phyloP scores from a whole-genome alignment of 1,140 invertebrate genomes.

The Chymomyza costata region DNA sequence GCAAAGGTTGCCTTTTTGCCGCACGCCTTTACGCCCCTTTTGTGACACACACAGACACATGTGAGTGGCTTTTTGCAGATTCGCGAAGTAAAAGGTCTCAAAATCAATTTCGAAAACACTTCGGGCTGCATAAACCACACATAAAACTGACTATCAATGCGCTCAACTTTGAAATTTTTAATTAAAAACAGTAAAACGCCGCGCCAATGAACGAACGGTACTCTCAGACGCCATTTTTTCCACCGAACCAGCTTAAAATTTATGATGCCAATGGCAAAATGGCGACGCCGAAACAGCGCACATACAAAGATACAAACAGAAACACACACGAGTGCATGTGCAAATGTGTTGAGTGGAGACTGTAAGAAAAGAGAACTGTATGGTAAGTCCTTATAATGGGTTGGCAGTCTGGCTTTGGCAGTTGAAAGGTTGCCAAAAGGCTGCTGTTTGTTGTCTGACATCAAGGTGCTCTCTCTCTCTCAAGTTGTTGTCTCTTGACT shows the following conservation, averaged over 20 bases:
- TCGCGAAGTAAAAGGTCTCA: constrained; percentile 24
- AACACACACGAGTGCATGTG: constrained; percentile 14
- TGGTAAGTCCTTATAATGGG: no score
- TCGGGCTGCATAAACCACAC: constrained; percentile 12
- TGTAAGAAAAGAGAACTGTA: no score
- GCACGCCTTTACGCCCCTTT: constrained; percentile 5
- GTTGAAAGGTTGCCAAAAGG: no score
- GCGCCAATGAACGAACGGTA: constrained; percentile 17
- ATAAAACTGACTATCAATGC: constrained; percentile 48
- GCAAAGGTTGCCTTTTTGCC: no score
- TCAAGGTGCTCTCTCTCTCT: background rate
- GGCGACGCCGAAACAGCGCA: constrained; percentile 23
- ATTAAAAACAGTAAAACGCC: constrained; percentile 64
- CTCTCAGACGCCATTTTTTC: background rate
- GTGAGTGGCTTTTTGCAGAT: background rate
- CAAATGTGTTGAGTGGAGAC: no score
- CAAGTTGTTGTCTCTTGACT: background rate
- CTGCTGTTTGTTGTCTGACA: background rate
- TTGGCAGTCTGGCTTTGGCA: no score
- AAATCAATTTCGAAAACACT: constrained; percentile 55
- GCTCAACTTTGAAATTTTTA: constrained; percentile 39
- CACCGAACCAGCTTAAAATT: constrained; percentile 43
- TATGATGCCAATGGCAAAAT: constrained; percentile 40
- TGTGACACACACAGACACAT: constrained; percentile 37
- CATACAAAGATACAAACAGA: constrained; percentile 31